Percentiles rank a stretch among this genome's conserved stretches.
Evolutionary conservation across 2,797 vertebrate species (phyloP).

Genomic region (Cirrhinus molitorella): DNA sequence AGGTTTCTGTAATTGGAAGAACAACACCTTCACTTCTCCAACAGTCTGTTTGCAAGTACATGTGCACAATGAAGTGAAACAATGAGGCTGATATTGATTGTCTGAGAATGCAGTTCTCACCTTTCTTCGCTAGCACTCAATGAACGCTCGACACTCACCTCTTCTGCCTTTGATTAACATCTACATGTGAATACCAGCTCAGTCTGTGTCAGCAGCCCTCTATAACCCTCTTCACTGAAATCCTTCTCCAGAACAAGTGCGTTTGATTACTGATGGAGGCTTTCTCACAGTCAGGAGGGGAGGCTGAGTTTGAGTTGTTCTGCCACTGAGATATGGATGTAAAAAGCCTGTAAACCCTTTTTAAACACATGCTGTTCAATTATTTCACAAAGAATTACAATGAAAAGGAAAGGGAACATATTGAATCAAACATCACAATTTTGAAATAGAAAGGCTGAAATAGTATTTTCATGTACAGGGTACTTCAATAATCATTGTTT

Average conservation of each 20-base stretch:
- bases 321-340: not conserved
- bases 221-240: not conserved
- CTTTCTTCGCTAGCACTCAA: not conserved
- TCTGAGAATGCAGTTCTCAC: not conserved
- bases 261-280: not conserved
- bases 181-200: not conserved
- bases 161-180: slow-evolving; percentile 3
- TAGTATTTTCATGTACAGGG: not conserved
- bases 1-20: not conserved
- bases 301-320: slow-evolving; percentile 20
- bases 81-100: slow-evolving; percentile 11
- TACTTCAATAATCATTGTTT: not conserved
- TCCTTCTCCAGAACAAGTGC: not conserved
- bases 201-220: not conserved
- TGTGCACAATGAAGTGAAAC: slow-evolving; percentile 8
- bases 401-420: not conserved
- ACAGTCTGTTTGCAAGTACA: not conserved
- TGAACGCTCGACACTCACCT: slow-evolving; percentile 8
- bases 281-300: not conserved
- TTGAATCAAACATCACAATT: not conserved
- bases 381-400: not conserved
- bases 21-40: not conserved
- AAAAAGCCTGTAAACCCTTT: not conserved
- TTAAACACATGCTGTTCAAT: not conserved
- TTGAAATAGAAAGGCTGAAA: not conserved